Base-by-base conservation (phyloP, 2,113 vertebrate genomes). In the Phylloscopus trochilus region DNA sequence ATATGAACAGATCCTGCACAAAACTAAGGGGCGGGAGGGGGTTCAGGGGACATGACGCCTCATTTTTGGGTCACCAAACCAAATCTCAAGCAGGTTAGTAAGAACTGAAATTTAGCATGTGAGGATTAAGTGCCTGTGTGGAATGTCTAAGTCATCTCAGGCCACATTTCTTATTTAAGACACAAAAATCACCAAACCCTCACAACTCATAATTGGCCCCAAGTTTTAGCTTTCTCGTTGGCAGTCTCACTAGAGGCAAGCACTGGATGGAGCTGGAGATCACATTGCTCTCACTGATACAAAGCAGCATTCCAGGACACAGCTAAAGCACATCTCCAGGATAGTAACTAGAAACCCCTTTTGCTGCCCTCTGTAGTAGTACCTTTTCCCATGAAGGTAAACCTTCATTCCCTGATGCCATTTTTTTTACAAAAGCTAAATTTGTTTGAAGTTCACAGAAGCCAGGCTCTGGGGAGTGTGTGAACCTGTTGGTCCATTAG, bases 1-100 rank as follows among this genome's bases (percentile, higher is more conserved):
- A 64, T 76, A 30, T 68, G 86, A 87, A 92, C 81, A 86, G 95
- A 91, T 92, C 96, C 95, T 97, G 80, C 93, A 95, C 96, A 96
- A 90, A 89, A 82, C 60, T 87, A 66, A 76, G 76, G 89, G 95
- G 59, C 0, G 22, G 76, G 76, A 59, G 24, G 53, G 46, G 26
- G 27, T 56, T 83, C 74, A 39, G 70, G 52, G 60, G 51, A 83
- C n/a, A 33, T 39, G 75, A 56, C 83, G 84, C 68, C 85, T 85
- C n/a, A 17, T 51, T 89, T 81, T 27, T 88, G 49, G 70, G 74
- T 94, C 90, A 95, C 91, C 52, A 92, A 92, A 82, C 91, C 81
- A 89, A 91, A 86, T 94, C 52, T 79, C 78, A 93, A 73, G 70
- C 84, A 94, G 82, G 81, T 92, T 93, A 69, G 62, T 92, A 90